These are phyloP conservation scores for Heliconius hermathena DNA, from an alignment of 1,140 invertebrate species.

Conservation along the genomic window DNA sequence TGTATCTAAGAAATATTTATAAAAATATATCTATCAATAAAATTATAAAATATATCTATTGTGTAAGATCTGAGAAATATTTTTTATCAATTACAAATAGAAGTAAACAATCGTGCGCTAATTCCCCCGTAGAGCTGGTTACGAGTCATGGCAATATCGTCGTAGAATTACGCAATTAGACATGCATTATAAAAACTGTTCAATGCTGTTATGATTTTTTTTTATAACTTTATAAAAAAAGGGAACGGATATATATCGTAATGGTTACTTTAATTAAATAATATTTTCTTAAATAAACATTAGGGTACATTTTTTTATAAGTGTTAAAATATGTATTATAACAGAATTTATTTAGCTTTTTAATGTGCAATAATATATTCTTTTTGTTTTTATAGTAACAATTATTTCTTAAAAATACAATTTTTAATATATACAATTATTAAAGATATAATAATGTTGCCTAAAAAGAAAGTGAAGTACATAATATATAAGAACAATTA, in stretches of 20 bases:
- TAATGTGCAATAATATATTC: no score
- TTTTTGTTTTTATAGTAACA: neutral
- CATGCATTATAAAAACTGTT: slow-evolving; percentile 1
- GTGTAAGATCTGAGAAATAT: slow-evolving; percentile 3
- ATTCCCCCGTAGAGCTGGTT: slow-evolving; percentile 1
- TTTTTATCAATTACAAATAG: slow-evolving; percentile 33
- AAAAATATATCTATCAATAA: neutral
- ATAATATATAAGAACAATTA: no score
- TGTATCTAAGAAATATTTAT: neutral
- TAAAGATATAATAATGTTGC: no score
- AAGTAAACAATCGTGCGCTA: slow-evolving; percentile 14
- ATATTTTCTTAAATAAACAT: neutral
- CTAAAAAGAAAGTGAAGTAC: neutral
- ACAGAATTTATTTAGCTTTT: neutral
- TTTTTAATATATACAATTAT: no score
- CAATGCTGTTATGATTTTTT: neutral
- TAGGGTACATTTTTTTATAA: neutral
- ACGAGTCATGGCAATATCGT: slow-evolving; percentile 34
- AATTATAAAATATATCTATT: neutral
- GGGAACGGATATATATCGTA: neutral
- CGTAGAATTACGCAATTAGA: slow-evolving; percentile 23
- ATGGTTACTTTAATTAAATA: neutral
- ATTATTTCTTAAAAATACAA: neutral
- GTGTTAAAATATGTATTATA: neutral
- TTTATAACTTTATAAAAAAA: neutral